Base-by-base conservation (phyloP, 2,888 invertebrate genomes). In the Noctua comes region DNA sequence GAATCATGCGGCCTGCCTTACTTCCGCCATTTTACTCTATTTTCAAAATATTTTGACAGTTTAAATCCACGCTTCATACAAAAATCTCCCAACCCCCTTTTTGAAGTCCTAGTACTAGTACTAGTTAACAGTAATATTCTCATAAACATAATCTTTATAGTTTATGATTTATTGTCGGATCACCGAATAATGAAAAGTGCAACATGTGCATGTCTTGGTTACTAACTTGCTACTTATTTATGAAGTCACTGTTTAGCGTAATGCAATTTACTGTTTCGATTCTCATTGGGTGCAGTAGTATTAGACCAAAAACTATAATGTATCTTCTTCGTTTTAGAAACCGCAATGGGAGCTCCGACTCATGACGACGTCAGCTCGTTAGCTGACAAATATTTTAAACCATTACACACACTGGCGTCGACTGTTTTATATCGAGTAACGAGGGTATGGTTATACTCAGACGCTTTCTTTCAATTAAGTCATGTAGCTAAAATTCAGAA, bases 311-410 rank as follows among this genome's bases (percentile, higher is more conserved):
- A 10, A n/a, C n/a, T n/a, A n/a, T 8, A 8, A 54, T 21, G 18
- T 21, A 24, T 65, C 27, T 59, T 27, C 4, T 66, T 54, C 3
- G 6, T 73, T 88, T 10, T 74, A 91, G 91, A 91, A 87, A 91
- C 91, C 21, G 97, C 98, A 21, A 97, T 98, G 97, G 98, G 98
- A 31, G 93, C 95, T 64, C 92, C 95, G 68, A 94, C 97, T 70
- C 88, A 91, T 51, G 94, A 93, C 71, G 89, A 88, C 31, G 86
- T 90, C 21, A 90, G 94, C 54, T 91, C 93, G 1, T 80, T 87
- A 46, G 74, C 78, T 40, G 93, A 95, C 7, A 95, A 94, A 84
- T 97, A 97, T 86, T 95, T 97, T 48, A 88, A 80, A 59, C 88
- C 86, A 8, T 72, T 91, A 7, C 74, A 87, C 40, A 80, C 83